These are phyloP conservation scores for Ichneumon xanthorius DNA, from an alignment of 2,888 invertebrate species.

Conservation along the genomic window DNA sequence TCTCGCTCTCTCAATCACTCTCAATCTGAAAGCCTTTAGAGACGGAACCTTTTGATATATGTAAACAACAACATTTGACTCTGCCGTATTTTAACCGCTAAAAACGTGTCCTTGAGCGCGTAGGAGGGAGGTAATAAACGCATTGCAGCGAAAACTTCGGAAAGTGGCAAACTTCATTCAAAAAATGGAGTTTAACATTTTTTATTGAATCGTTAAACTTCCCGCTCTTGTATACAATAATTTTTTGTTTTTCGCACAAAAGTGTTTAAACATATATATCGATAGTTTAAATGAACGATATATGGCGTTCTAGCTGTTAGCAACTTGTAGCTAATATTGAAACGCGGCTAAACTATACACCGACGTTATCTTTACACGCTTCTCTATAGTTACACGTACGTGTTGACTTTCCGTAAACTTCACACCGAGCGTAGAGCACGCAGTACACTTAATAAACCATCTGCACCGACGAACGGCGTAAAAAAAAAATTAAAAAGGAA, in stretches of 20 bases:
- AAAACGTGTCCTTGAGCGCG: not conserved
- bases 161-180: not conserved
- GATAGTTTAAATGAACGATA: not conserved
- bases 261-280: not conserved
- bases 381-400: not conserved
- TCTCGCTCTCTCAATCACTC: not conserved
- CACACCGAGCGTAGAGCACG: constrained; percentile 15
- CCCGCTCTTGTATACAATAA: not conserved
- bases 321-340: not conserved
- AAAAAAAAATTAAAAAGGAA: not conserved
- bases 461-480: constrained; percentile 21
- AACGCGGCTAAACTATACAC: not conserved
- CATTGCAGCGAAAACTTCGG: not conserved
- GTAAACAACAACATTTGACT: constrained; percentile 3
- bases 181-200: not conserved
- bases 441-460: constrained; percentile 12
- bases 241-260: not conserved
- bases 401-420: constrained; percentile 5
- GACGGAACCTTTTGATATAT: not conserved
- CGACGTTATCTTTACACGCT: not conserved
- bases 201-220: not conserved
- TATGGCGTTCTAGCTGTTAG: not conserved
- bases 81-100: not conserved
- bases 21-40: not conserved
- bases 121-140: not conserved